Base-by-base conservation (phyloP, 2,888 invertebrate genomes). In the Neoaliturus tenellus region DNA sequence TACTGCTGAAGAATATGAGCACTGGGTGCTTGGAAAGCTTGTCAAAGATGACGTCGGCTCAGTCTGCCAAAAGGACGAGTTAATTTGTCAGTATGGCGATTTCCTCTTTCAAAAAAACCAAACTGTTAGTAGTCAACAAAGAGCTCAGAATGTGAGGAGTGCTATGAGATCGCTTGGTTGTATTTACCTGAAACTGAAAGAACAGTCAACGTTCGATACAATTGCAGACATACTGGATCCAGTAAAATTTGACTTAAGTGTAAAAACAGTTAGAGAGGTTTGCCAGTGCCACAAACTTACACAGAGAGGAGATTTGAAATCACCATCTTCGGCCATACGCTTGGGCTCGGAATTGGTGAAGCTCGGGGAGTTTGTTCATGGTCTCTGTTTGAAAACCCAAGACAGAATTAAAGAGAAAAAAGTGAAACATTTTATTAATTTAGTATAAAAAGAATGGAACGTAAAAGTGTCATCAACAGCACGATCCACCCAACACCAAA, bases 391-490 rank as follows among this genome's bases (percentile, higher is more conserved):
- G 25, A 67, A 28, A 23, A 67, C 17, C 17, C 20, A 31, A 20
- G 67, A 67, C 17, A n/a, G 20, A 20, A 23, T 28, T 28, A 67
- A 67, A 67, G 67, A 20, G 31, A 67, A 67, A 67, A 31, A 23
- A 67, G 31, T 67, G 17, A 67, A 67, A 67, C 17, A 67, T 41
- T 17, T 20, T 67, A 67, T 67, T 28, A 28, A 28, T 67, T 23
- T 67, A 17, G 67, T 67, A 17, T 20, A 67, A 23, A 23, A 17
- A 67, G 28, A 67, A 67, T 67, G 67, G 67, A 67, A 67, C 23
- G 23, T 23, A 25, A 67, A 8, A 67, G 67, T 67, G 3, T 67
- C 67, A 67, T 67, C 67, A 67, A 67, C 67, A 67, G 67, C 67
- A 67, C 67, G 67, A 17, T 67, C 67, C 14, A 67, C 67, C 23